Base-by-base conservation (phyloP, 2,888 invertebrate species). In the Protodeltote pygarga region DNA sequence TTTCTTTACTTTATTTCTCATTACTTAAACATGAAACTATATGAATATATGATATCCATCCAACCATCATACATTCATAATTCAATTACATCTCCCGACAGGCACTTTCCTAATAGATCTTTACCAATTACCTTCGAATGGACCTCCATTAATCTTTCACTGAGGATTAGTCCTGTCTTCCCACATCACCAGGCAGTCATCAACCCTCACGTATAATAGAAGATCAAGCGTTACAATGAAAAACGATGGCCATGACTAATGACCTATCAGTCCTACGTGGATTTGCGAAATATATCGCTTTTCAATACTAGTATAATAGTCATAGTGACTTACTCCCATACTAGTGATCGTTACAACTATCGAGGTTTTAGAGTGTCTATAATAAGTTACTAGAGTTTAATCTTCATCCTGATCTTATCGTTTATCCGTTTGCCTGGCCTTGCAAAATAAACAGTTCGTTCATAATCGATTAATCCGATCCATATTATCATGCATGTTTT, bases 211-310 rank as follows among this genome's bases (percentile, higher is more conserved):
- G 38, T 49, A 17, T 58, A 67, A 67, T 53, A 42, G 53, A 53
- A 38, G 53, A 60, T 46, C 48, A 47, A 51, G 42, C 34, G 40
- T 37, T 49, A 47, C 50, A 44, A 32, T 61, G 65, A 65, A 55
- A 68, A 65, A 65, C 61, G 69, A 68, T 65, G 44, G 38, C 11
- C 20, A 20, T 49, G 61, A 68, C 62, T 68, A 65, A 65, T 61
- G 41, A 34, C 28, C 40, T 23, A 34, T 44, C 21, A 29, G 39
- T 40, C 21, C 24, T 11, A 11, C 25, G 23, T 37, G 24, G 38
- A 42, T 17, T 68, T 9, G 69, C 65, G 6, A 65, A 68, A 49
- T 47, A 6, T 52, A 54, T 49, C 42, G 48, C 28, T 59, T 53
- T 45, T 39, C 38, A 9, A 5, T 24, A 4, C 10, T 3, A n/a